These are phyloP conservation scores for Drosophila subobscura DNA, from an alignment of 1,140 invertebrate genomes.

Conservation along the genomic window DNA sequence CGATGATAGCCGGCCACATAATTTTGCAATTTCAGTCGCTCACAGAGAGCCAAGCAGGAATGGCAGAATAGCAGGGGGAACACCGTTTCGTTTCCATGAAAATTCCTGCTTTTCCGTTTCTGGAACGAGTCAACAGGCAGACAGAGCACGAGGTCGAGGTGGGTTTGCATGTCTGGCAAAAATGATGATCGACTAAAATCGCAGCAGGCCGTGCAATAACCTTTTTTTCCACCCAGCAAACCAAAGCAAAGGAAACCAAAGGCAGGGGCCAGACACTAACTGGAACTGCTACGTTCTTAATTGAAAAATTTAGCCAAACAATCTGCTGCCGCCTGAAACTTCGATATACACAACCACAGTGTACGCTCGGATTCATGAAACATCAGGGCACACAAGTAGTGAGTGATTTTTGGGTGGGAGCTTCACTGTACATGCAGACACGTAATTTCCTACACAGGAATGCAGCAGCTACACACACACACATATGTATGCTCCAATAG, in stretches of 20 bases:
- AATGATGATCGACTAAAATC: slow-evolving; percentile 76
- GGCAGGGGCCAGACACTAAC: slow-evolving; percentile 7
- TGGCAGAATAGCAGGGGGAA: slow-evolving; percentile 2
- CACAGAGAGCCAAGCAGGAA: slow-evolving; percentile 2
- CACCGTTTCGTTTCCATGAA: slow-evolving; percentile 45
- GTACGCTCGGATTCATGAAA: no score
- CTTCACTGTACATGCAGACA: no score
- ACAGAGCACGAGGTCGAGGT: slow-evolving; percentile 25
- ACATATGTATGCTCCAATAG: slow-evolving; percentile 45
- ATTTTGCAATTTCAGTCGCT: slow-evolving; percentile 56
- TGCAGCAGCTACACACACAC: neutral
- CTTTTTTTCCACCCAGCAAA: slow-evolving; percentile 48
- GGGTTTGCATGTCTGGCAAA: slow-evolving; percentile 66
- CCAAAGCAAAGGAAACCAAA: slow-evolving; percentile 5
- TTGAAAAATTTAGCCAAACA: slow-evolving; percentile 49
- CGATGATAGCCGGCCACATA: slow-evolving; percentile 71
- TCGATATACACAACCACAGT: neutral
- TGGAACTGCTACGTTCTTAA: slow-evolving; percentile 29
- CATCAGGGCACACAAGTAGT: no score
- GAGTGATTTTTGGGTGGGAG: no score
- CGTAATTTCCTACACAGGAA: no score
- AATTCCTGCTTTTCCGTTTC: slow-evolving; percentile 42
- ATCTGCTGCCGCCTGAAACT: slow-evolving; percentile 1
- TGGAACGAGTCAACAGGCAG: slow-evolving; percentile 22
- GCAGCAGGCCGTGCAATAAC: slow-evolving; percentile 67